Conservation (phyloP, 2,113 vertebrate species). For the Coturnix japonica region DNA sequence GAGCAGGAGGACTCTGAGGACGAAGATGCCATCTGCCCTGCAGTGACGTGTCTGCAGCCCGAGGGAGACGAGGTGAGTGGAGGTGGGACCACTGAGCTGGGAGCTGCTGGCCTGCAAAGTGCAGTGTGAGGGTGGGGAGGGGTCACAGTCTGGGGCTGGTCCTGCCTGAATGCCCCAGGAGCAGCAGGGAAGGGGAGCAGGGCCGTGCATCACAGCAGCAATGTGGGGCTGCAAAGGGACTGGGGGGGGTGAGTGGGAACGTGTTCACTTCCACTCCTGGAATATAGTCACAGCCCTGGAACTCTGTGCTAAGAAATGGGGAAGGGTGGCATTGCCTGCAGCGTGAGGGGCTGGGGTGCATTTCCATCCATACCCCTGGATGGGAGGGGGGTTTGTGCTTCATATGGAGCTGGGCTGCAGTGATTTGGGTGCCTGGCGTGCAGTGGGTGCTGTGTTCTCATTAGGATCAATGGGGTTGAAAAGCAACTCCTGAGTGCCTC, state of each 20-base stretch:
- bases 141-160: accelerated
- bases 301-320: accelerated
- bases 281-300: not conserved
- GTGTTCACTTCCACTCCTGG: not conserved
- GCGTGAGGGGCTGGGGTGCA: not conserved
- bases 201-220: too few relatives aligned
- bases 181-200: accelerated
- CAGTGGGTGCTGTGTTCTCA: too few relatives aligned
- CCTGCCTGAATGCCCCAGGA: not conserved
- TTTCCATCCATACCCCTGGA: accelerated
- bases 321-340: not conserved
- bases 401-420: not conserved
- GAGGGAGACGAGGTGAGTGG: conserved; percentile 95
- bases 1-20: conserved; percentile 92
- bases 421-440: too few relatives aligned
- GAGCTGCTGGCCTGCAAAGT: not conserved
- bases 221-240: too few relatives aligned
- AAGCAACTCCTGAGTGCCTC: not conserved
- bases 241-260: not conserved
- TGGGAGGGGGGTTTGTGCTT: not conserved
- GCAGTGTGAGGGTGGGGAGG: accelerated
- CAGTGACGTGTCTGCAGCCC: conserved; percentile 90
- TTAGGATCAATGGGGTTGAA: not conserved
- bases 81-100: not conserved
- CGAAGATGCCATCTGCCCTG: conserved; percentile 92